phyloP scores from a whole-genome alignment of 2,888 invertebrate genomes.

The Adineta ricciae region DNA sequence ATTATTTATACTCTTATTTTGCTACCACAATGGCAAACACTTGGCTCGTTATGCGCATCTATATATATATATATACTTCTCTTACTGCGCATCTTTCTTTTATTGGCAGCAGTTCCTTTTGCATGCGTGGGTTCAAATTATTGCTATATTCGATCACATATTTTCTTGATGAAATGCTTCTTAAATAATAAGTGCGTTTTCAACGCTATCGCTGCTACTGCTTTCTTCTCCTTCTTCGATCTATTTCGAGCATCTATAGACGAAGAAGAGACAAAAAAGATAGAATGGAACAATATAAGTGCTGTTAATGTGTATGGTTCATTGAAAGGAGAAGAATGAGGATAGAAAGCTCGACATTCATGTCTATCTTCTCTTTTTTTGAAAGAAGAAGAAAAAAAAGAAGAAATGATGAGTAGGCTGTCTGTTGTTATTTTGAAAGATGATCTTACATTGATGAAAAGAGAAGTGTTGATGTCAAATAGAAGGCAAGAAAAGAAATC shows the following conservation, averaged over 20 bases:
- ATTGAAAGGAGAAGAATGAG: not conserved
- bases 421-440: not conserved
- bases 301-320: not conserved
- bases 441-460: not conserved
- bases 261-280: not conserved
- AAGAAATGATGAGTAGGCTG: not conserved
- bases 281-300: not conserved
- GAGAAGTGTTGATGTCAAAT: not conserved
- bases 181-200: not conserved
- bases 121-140: not conserved
- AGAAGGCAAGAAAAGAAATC: not conserved
- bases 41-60: not conserved
- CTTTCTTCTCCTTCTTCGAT: not conserved
- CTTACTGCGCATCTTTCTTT: not conserved
- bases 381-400: no score
- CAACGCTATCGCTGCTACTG: not conserved
- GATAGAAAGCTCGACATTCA: not conserved
- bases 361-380: not conserved
- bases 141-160: not conserved
- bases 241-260: not conserved
- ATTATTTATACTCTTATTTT: not conserved
- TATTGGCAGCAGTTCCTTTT: not conserved
- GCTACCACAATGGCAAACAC: not conserved
- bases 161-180: not conserved
- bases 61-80: not conserved